These are phyloP conservation scores for Noctilio leporinus DNA, from an alignment of 2,113 vertebrate genomes.

Conservation along the genomic window DNA sequence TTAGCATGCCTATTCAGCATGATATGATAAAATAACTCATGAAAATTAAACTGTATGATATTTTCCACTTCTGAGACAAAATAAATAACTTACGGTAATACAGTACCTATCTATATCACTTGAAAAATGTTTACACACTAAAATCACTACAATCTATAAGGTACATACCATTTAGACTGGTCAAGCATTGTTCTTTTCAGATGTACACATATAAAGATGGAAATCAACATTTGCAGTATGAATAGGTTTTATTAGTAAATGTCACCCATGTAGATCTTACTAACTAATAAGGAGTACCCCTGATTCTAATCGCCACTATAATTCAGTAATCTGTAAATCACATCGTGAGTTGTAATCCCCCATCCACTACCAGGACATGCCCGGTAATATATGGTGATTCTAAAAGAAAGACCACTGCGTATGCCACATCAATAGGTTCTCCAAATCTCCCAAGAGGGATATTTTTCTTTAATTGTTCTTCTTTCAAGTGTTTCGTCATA, in stretches of 20 bases:
- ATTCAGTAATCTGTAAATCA: conserved; percentile 63
- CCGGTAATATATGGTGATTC: conserved; percentile 90
- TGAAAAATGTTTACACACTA: neutral
- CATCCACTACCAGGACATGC: conserved; percentile 89
- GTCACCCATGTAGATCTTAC: neutral
- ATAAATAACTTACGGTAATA: neutral
- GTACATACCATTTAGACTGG: neutral
- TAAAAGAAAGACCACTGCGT: conserved; percentile 89
- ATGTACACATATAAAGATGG: neutral
- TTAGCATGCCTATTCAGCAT: neutral
- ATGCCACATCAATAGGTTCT: conserved; percentile 86
- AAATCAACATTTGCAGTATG: neutral
- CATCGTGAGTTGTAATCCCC: conserved; percentile 87
- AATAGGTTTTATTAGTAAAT: conserved; percentile 12
- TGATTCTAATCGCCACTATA: conserved; percentile 19
- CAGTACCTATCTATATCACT: neutral
- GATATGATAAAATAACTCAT: neutral
- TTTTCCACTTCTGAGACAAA: neutral
- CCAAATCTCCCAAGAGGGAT: conserved; percentile 91
- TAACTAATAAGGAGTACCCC: neutral
- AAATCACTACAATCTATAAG: neutral
- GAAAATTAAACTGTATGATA: neutral
- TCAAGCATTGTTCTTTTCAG: neutral
- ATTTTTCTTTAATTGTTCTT: conserved; percentile 76
- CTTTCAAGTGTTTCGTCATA: conserved; percentile 88